Conservation (phyloP, 2,888 invertebrate species). For the Serrognathus titanus region DNA sequence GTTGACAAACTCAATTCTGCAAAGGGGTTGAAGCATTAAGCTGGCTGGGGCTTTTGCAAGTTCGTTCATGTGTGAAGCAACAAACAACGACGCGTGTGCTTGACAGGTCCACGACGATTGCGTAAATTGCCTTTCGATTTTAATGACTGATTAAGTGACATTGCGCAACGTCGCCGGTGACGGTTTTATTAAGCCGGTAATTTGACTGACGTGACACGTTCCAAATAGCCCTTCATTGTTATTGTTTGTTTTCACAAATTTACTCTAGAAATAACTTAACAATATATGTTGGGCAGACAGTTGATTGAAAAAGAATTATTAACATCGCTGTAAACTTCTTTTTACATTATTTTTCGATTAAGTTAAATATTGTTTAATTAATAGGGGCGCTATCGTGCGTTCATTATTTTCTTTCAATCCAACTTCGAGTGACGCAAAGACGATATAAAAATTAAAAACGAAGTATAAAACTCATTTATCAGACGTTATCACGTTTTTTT, state of each 20-base stretch:
- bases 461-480: no score
- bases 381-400: no score
- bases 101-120: constrained; percentile 35
- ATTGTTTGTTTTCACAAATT: background rate
- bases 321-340: no score
- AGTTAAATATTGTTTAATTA: no score
- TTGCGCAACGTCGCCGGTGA: background rate
- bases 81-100: constrained; percentile 32
- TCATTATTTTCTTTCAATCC: no score
- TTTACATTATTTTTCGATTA: no score
- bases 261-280: no score
- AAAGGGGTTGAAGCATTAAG: background rate
- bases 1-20: background rate
- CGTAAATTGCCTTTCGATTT: constrained; percentile 31
- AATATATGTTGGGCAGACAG: no score
- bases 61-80: constrained; percentile 33
- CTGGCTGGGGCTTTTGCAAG: constrained; percentile 7
- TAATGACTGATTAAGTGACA: constrained; percentile 9
- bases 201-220: constrained; percentile 3
- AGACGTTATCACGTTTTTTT: no score
- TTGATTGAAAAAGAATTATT: no score
- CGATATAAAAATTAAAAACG: no score
- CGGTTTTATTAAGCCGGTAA: background rate
- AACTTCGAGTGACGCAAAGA: no score
- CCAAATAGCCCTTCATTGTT: background rate